A percentile compares a stretch with the other conserved stretches of the same genome.
Conservation (phyloP, 2,797 vertebrate species). For the Alosa sapidissima region DNA sequence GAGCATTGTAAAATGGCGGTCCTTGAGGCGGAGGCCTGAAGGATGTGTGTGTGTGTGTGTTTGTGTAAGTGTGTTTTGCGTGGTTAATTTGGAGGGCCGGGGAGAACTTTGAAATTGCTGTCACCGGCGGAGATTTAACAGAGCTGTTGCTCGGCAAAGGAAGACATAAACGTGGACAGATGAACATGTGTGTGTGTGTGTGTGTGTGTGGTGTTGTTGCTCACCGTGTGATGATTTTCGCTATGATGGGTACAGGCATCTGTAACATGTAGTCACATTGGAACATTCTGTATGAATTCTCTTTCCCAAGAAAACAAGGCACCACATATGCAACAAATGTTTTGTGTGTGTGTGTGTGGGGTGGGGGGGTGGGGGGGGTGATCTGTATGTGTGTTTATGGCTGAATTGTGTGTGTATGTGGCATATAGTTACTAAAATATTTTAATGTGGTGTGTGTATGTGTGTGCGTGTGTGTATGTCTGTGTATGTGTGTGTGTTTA, state of each 20-base stretch:
- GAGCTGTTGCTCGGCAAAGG: background rate
- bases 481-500: background rate
- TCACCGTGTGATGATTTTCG: background rate
- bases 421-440: background rate
- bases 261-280: background rate
- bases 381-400: background rate
- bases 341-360: background rate
- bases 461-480: background rate
- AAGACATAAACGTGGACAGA: background rate
- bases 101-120: constrained; percentile 3
- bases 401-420: background rate
- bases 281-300: background rate
- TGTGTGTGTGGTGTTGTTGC: background rate
- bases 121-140: background rate
- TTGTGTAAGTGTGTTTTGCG: background rate
- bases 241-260: background rate
- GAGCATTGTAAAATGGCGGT: constrained; percentile 48
- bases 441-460: background rate
- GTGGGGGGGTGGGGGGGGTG: background rate
- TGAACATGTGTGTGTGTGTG: background rate
- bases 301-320: background rate
- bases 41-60: background rate
- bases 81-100: background rate
- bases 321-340: background rate
- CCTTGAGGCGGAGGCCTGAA: constrained; percentile 3